A percentile compares a stretch with the other conserved stretches of the same genome.
Evolutionary conservation across 2,888 invertebrate genomes (phyloP).

Genomic region (Epistrophe eligans): DNA sequence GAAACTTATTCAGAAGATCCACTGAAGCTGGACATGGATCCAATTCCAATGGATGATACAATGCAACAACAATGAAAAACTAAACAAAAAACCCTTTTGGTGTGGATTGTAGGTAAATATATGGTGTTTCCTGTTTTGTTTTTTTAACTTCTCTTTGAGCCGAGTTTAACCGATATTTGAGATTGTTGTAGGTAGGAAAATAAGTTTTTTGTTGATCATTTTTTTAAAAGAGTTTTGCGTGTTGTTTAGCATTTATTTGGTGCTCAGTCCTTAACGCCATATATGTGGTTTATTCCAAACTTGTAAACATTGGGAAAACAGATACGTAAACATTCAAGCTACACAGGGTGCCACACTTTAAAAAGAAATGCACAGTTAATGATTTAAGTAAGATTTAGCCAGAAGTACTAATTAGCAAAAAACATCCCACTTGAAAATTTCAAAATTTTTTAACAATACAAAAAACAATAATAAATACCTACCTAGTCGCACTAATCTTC

Average conservation of each 20-base stretch:
- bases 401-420: too few relatives aligned
- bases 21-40: slow-evolving; percentile 14
- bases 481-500: too few relatives aligned
- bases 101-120: slow-evolving; percentile 13
- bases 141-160: slow-evolving; percentile 9
- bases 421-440: too few relatives aligned
- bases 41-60: slow-evolving; percentile 19
- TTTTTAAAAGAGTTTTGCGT: slow-evolving; percentile 65
- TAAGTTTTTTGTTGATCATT: slow-evolving; percentile 34
- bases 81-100: slow-evolving; percentile 39
- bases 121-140: neutral
- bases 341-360: neutral
- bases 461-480: too few relatives aligned
- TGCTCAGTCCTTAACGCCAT: slow-evolving; percentile 18
- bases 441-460: too few relatives aligned
- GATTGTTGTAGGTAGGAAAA: slow-evolving; percentile 41
- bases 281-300: slow-evolving; percentile 4
- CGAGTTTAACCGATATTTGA: slow-evolving; percentile 54
- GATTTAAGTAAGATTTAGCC: too few relatives aligned
- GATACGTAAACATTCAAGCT: neutral
- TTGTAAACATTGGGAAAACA: slow-evolving; percentile 12
- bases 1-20: slow-evolving; percentile 47
- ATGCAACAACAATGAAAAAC: slow-evolving; percentile 47
- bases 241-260: slow-evolving; percentile 35
- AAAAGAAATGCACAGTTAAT: too few relatives aligned